Conservation (phyloP, 92 coral and sea anemone species). For the Siderastrea radians region DNA sequence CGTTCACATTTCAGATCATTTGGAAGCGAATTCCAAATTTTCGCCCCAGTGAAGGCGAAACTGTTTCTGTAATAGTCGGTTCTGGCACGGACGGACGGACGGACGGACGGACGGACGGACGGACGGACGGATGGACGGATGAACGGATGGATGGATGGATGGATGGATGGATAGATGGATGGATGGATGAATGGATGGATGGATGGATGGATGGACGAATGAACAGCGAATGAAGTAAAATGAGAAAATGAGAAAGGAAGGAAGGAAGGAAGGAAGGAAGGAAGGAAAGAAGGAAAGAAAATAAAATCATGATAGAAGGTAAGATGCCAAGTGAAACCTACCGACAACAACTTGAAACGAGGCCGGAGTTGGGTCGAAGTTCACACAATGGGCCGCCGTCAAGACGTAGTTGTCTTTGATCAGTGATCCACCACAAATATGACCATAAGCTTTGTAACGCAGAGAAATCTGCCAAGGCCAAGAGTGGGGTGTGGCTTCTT, state of each 20-base stretch:
- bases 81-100: no score
- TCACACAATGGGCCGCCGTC: conserved; percentile 7
- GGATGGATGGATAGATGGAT: no score
- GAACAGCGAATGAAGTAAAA: neutral
- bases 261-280: conserved; percentile 2
- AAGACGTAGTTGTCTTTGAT: neutral
- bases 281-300: neutral
- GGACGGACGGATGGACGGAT: no score
- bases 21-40: no score
- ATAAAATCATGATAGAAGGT: neutral
- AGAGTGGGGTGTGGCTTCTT: conserved; percentile 47
- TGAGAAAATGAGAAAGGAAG: neutral
- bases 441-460: conserved; percentile 15
- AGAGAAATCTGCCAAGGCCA: conserved; percentile 72
- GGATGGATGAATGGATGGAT: no score
- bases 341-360: neutral
- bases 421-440: conserved; percentile 36
- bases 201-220: neutral
- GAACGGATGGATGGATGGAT: no score
- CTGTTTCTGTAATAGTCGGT: no score
- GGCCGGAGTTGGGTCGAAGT: neutral
- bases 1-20: no score
- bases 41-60: no score
- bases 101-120: no score
- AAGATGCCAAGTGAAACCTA: neutral